phyloP scores from a whole-genome alignment of 2,888 invertebrate species.

The Parapristionchus giblindavisi region DNA sequence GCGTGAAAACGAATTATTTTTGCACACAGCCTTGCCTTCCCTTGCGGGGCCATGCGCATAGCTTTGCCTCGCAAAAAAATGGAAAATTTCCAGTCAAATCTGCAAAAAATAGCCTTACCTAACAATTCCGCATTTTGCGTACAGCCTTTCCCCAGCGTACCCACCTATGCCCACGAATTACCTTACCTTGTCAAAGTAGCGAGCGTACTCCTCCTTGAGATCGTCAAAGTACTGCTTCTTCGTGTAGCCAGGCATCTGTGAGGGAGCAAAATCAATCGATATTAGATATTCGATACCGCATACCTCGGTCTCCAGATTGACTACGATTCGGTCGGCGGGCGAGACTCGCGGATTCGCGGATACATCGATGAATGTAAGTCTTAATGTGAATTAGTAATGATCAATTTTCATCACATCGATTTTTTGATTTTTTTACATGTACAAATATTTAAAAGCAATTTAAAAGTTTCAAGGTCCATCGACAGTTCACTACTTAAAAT shows the following conservation, averaged over 20 bases:
- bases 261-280: background rate
- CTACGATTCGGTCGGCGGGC: constrained; percentile 22
- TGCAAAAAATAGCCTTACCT: too few species aligned
- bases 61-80: too few species aligned
- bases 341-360: constrained; percentile 29
- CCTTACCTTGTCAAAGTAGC: constrained; percentile 4
- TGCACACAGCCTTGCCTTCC: background rate
- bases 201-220: constrained; percentile 11
- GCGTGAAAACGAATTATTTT: background rate
- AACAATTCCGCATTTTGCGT: too few species aligned
- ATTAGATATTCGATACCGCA: background rate
- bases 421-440: too few species aligned
- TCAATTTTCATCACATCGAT: background rate
- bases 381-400: background rate
- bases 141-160: background rate
- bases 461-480: background rate
- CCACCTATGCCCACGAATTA: background rate
- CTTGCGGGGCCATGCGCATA: background rate
- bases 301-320: constrained; percentile 15
- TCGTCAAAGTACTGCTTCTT: constrained; percentile 22
- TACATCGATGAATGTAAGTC: constrained; percentile 3
- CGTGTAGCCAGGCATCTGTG: too few species aligned
- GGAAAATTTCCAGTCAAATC: too few species aligned
- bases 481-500: background rate
- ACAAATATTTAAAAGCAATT: too few species aligned